Base-by-base conservation (phyloP, 2,113 vertebrate genomes). In the Chloroceryle aenea region DNA sequence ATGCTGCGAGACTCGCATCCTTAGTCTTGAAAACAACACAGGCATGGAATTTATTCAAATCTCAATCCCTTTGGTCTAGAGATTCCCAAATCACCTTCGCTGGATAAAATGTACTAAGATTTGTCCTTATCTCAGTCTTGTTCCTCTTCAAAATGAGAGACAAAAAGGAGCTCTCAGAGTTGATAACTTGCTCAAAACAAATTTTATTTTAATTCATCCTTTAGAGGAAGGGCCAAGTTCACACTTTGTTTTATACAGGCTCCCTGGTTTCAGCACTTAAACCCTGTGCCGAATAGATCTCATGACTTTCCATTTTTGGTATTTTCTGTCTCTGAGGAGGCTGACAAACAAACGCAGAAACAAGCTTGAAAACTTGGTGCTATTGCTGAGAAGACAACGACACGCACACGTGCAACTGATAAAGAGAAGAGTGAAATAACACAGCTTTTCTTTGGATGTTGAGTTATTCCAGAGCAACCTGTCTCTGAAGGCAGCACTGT, bases 401-500 rank as follows among this genome's bases (percentile, higher is more conserved):
- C 45, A 43, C 14, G 4, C 80, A 95, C 84, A 93, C 85, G 62
- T 93, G 92, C 72, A 86, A 85, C 40, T 50, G 47, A 77, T 85
- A 85, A 82, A 87, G 87, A 87, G 74, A 90, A 62, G 69, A 84
- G 87, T 50, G 79, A 90, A 96, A 88, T 56, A 93, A 81, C 72
- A 90, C 0, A 29, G 80, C 58, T 81, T 87, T 72, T 58, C 83
- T 84, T 66, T 61, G 83, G 90, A 52, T 64, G 90, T 77, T 90
- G 88, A 90, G 88, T 92, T 96, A 92, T 96, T 96, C 92, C 95
- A 90, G 95, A 96, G 90, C 90, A 94, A 96, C 95, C 93, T 90
- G 95, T 90, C 92, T 94, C 85, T 14, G 76, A 95, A 93, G 58
- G 87, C 75, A 86, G 77, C 32, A 36, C 61, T 75, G 86, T 92